Base-by-base conservation (phyloP, 2,888 invertebrate species). In the Lochmaea crataegi region DNA sequence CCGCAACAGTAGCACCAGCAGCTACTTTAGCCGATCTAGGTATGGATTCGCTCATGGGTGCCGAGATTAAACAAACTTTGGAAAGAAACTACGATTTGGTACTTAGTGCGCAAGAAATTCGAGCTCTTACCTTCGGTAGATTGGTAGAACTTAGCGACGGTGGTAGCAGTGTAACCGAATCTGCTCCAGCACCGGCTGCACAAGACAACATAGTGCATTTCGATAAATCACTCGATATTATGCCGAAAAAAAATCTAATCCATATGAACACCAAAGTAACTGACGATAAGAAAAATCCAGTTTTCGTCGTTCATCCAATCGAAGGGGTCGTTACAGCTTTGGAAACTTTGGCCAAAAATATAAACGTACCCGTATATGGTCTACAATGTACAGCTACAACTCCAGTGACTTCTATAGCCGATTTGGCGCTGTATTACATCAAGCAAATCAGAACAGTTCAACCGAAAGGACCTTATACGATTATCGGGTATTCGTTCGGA, bases 11-110 rank as follows among this genome's bases (percentile, higher is more conserved):
- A 42, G 92, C 95, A 75, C 90, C 91, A 57, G 90, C 91, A 41
- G 91, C 94, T 5, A 94, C 93, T 57, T 88, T 99, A 63, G 96
- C 96, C 41, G 99, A 99, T 86, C 90, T 99, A 56, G 99, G 99
- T 75, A 96, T 99, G 93, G 99, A 99, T 86, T 98, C 98, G 2
- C 88, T 99, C 79, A 99, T 99, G 99, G 98, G 98, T 61, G 97
- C 99, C 1, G 99, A 99, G 90, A 97, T 99, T 84, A 98, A 98
- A 86, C 98, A 98, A 88, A 95, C 96, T 0, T 88, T 98, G 68
- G 98, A 98, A 86, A 90, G 97, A 71, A 95, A 94, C 83, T 97
- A 94, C 88, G 98, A 99, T 86, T 88, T 98, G 73, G 93, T 95
- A 26, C 89, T 99, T 75, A 94, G 94, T 76, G 95, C 97, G 80